Percentiles rank a stretch among this genome's conserved stretches.
phyloP scores from a whole-genome alignment of 2,888 invertebrate genomes.

The Brachynemurus nebulosus region DNA sequence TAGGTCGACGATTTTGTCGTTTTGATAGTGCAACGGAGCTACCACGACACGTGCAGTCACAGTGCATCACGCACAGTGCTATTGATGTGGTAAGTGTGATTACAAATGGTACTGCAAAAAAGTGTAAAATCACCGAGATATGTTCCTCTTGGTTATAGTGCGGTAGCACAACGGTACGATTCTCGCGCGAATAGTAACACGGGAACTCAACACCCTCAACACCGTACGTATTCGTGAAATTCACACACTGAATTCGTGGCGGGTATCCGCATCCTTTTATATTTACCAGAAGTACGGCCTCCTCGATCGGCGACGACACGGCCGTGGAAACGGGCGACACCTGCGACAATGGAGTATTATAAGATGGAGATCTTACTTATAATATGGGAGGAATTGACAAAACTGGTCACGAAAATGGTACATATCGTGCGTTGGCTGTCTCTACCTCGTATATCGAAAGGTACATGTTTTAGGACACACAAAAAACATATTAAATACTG shows the following conservation, averaged over 20 bases:
- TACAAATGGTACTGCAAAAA: conserved; percentile 71
- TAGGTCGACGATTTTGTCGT: conserved; percentile 44
- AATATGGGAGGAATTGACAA: too few relatives aligned
- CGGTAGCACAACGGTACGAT: conserved; percentile 69
- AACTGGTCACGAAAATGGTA: too few relatives aligned
- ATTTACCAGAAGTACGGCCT: conserved; percentile 54
- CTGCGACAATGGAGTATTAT: too few relatives aligned
- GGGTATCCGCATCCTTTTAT: conserved; percentile 78
- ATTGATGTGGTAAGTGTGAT: conserved; percentile 73
- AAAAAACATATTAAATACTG: too few relatives aligned
- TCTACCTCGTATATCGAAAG: too few relatives aligned
- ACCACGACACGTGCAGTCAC: conserved; percentile 65
- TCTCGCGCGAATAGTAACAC: conserved; percentile 61
- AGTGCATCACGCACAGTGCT: conserved; percentile 74
- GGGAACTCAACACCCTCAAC: conserved; percentile 50
- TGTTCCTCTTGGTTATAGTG: conserved; percentile 73
- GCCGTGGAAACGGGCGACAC: too few relatives aligned
- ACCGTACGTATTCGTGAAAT: conserved; percentile 58
- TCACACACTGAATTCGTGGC: conserved; percentile 58
- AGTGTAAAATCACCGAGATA: conserved; percentile 68
- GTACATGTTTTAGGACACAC: too few relatives aligned
- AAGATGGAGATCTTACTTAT: too few relatives aligned
- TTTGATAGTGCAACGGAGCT: conserved; percentile 48
- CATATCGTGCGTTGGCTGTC: too few relatives aligned
- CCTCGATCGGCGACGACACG: conserved; percentile 23